phyloP scores from a whole-genome alignment of 35 echinoderm and acorn worm species.

The Chiridota heheva region DNA sequence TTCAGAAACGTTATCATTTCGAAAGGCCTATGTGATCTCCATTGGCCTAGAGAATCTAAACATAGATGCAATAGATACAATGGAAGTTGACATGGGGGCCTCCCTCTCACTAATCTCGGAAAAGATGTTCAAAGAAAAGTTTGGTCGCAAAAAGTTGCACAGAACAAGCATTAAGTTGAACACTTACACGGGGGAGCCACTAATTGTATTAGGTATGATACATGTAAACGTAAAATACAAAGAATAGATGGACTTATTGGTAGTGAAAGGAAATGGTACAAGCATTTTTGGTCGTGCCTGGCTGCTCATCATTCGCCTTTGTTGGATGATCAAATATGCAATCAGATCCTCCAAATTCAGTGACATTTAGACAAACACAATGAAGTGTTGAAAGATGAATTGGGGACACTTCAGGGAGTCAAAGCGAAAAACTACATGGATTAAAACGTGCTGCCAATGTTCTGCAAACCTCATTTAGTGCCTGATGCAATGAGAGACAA shows the following conservation, averaged over 20 bases:
- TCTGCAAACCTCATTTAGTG: conserved; percentile 46
- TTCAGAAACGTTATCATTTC: too few species aligned
- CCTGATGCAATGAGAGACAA: conserved; percentile 29
- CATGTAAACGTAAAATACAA: conserved; percentile 37
- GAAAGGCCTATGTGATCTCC: too few species aligned
- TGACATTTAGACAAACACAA: conserved; percentile 2
- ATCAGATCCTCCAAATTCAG: too few species aligned
- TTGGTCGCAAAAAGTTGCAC: neutral
- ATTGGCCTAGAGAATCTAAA: too few species aligned
- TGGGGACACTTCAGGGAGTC: conserved; percentile 13
- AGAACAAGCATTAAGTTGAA: conserved; percentile 2
- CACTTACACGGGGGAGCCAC: conserved; percentile 42
- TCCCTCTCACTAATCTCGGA: conserved; percentile 13
- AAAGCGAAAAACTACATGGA: conserved; percentile 39
- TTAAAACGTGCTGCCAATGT: neutral
- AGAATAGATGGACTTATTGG: conserved; percentile 1
- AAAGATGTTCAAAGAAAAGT: neutral
- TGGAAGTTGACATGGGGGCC: conserved; percentile 44
- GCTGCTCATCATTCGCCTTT: conserved; percentile 7
- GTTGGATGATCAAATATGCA: too few species aligned
- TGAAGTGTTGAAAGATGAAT: conserved; percentile 4
- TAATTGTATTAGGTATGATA: conserved; percentile 37
- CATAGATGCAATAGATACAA: too few species aligned
- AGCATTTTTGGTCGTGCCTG: conserved; percentile 43
- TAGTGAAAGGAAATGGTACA: conserved; percentile 29